Evolutionary conservation across 2,113 vertebrate genomes (phyloP).

Genomic region (Australoheros scitulus): DNA sequence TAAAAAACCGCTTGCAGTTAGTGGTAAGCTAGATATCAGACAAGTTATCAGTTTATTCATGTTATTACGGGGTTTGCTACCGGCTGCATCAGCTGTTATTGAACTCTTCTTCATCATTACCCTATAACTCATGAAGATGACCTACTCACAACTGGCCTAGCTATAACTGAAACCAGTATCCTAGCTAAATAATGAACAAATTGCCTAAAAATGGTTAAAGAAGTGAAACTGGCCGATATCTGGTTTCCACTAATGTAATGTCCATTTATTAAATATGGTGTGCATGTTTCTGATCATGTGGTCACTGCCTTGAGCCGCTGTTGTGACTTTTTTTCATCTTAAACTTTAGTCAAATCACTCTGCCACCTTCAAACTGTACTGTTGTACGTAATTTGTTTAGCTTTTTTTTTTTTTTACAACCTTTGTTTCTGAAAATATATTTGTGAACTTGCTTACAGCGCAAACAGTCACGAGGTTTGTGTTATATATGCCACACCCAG

Average conservation of each 20-base stretch:
- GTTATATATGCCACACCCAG: constrained; percentile 28
- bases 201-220: not conserved
- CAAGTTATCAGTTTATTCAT: not conserved
- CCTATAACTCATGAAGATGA: not conserved
- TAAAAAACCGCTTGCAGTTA: not conserved
- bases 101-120: not conserved
- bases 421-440: not conserved
- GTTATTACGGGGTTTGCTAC: too few relatives aligned
- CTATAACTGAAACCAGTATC: not conserved
- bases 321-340: not conserved
- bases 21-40: not conserved
- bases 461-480: constrained; percentile 39
- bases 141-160: not conserved
- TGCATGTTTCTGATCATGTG: not conserved
- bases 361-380: too few relatives aligned
- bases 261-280: not conserved
- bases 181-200: not conserved
- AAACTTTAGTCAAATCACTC: too few relatives aligned
- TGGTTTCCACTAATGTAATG: not conserved
- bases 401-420: not conserved
- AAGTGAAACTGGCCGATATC: not conserved
- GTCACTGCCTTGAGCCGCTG: not conserved
- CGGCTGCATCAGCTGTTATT: not conserved
- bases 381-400: too few relatives aligned
- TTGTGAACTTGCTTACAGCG: not conserved